Evolutionary conservation across 2,797 vertebrate species (phyloP), one percentile per base, ranked within the genome.

Genomic region (Diglossa cyanea): DNA sequence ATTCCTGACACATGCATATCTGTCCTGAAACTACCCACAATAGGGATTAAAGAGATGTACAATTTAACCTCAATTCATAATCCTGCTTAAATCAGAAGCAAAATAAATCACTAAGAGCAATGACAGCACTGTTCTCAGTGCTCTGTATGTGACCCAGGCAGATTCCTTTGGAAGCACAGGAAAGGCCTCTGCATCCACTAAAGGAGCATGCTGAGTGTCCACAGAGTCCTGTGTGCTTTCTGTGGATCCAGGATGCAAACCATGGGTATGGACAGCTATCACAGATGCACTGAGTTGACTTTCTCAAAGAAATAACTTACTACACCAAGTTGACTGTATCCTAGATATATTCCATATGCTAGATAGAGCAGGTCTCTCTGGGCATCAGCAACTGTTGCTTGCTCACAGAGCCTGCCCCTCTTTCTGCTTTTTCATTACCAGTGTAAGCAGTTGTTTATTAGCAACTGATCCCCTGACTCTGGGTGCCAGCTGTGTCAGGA

Each of bases 31-130:
- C 78, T 93, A 96, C 85, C 89, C 85, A 95, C 76, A 72, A 90
- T 39, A 83, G 85, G 87, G 94, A 96, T 97, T 97, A 95, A 6
- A 87, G 76, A 94, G 85, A 95, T 92, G 90, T 75, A 84, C 88
- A 94, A 94, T 97, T 96, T 96, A 97, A 95, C 95, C 95, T 95
- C 92, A 88, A 87, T 97, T 94, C 94, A 84, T 97, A 97, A 96
- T 97, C 92, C 96, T 11, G 15, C 88, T 94, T 96, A 94, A 95
- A 97, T 85, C 94, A 57, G 74, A 61, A 85, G 85, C 44, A 95
- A 88, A 95, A 96, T 94, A 95, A 94, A 96, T 95, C 94, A 89
- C 71, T 61, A 50, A 76, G 75, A 94, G 89, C 83, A 91, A 51
- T 82, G 87, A 77, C 88, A 83, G 72, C 35, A 70, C 50, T 92